Conservation (phyloP, 2,113 vertebrate genomes). For the Boleophthalmus pectinirostris region DNA sequence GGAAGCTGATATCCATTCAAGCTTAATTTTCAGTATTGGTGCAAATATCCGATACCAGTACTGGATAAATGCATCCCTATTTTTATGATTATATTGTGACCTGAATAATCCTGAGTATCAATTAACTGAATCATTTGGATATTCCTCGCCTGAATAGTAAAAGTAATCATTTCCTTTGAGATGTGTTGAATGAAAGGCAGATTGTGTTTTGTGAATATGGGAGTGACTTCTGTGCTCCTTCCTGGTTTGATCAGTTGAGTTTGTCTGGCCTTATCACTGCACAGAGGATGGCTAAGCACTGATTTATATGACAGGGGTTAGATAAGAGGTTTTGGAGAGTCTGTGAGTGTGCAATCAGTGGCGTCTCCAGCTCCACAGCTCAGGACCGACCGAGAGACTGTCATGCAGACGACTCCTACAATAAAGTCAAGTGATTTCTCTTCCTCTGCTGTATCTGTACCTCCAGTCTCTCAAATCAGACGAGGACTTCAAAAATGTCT, state of each 20-base stretch:
- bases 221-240: conserved; percentile 37
- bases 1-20: too few relatives aligned
- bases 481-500: conserved; percentile 6
- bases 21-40: too few relatives aligned
- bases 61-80: too few relatives aligned
- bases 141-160: conserved; percentile 18
- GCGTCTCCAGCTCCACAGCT: conserved; percentile 38
- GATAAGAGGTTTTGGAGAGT: conserved; percentile 64
- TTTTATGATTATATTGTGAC: not conserved
- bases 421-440: conserved; percentile 10
- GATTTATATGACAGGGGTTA: conserved; percentile 60
- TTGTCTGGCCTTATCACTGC: conserved; percentile 62
- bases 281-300: conserved; percentile 51
- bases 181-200: conserved; percentile 61
- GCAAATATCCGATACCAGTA: too few relatives aligned
- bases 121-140: not conserved
- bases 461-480: conserved; percentile 37
- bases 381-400: conserved; percentile 39
- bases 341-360: conserved; percentile 47
- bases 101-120: not conserved
- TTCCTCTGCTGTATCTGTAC: conserved; percentile 27
- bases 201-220: conserved; percentile 36
- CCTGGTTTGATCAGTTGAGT: conserved; percentile 39
- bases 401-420: conserved; percentile 53
- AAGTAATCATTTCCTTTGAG: conserved; percentile 34